Conservation (phyloP, 2,797 vertebrate species). For the Lepilemur septentrionalis region DNA sequence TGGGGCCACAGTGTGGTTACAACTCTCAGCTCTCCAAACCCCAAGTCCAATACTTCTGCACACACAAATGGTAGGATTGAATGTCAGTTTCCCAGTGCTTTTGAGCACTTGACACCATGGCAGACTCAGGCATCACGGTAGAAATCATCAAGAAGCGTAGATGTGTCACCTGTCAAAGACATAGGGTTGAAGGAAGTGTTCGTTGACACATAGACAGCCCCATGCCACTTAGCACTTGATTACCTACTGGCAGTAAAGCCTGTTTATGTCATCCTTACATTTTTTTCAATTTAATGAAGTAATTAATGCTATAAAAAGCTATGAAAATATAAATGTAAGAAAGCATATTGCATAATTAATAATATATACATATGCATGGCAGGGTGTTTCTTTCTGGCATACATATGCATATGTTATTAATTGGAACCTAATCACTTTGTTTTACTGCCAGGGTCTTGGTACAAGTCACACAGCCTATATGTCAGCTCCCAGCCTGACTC, state of each 20-base stretch:
- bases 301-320: conserved; percentile 78
- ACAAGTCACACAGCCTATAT: background rate
- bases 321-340: conserved; percentile 73
- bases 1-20: background rate
- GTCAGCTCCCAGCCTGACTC: background rate
- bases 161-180: conserved; percentile 46
- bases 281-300: conserved; percentile 69
- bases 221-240: conserved; percentile 52
- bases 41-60: background rate
- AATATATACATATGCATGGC: conserved; percentile 71
- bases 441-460: background rate
- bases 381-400: conserved; percentile 62
- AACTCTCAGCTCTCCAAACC: background rate
- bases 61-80: background rate
- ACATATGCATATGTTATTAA: conserved; percentile 61
- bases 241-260: conserved; percentile 26
- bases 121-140: background rate
- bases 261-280: conserved; percentile 55
- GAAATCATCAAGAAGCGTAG: background rate
- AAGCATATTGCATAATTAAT: conserved; percentile 73
- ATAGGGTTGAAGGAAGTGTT: background rate
- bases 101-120: background rate
- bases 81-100: background rate
- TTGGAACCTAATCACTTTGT: conserved; percentile 57
- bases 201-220: conserved; percentile 20